These are phyloP conservation scores for Seira sanloemensis DNA, from an alignment of 2,888 invertebrate genomes.

Conservation along the genomic window DNA sequence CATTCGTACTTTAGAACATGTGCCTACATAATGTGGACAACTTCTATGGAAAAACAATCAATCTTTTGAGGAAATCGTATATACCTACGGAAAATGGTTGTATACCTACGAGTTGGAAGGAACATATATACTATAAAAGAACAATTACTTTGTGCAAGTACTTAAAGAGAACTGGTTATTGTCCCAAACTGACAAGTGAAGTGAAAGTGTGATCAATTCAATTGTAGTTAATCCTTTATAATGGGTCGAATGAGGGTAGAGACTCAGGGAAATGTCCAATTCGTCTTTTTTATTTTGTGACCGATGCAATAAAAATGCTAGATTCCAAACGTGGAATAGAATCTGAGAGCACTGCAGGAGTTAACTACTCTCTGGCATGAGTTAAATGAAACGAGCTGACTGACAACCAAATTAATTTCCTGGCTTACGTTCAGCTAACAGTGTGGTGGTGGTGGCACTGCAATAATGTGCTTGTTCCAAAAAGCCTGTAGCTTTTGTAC, in stretches of 20 bases:
- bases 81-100: too few relatives aligned
- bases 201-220: slow-evolving; percentile 53
- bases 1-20: too few relatives aligned
- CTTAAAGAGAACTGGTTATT: slow-evolving; percentile 19
- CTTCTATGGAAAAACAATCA: neutral
- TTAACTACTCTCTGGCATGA: neutral
- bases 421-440: too few relatives aligned
- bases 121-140: too few relatives aligned
- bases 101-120: too few relatives aligned
- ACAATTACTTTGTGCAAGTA: too few relatives aligned
- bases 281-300: neutral
- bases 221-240: neutral
- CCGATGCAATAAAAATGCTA: neutral
- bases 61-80: neutral
- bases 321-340: neutral
- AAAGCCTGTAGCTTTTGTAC: too few relatives aligned
- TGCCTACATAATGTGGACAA: neutral
- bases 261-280: neutral
- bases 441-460: too few relatives aligned
- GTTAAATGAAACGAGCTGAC: slow-evolving; percentile 11
- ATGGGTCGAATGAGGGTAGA: neutral
- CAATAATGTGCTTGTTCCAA: too few relatives aligned
- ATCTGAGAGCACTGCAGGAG: neutral
- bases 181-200: neutral
- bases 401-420: slow-evolving; percentile 68